Evolutionary conservation across 2,888 invertebrate genomes (phyloP).

Genomic region (Cosmorhoe ocellata): DNA sequence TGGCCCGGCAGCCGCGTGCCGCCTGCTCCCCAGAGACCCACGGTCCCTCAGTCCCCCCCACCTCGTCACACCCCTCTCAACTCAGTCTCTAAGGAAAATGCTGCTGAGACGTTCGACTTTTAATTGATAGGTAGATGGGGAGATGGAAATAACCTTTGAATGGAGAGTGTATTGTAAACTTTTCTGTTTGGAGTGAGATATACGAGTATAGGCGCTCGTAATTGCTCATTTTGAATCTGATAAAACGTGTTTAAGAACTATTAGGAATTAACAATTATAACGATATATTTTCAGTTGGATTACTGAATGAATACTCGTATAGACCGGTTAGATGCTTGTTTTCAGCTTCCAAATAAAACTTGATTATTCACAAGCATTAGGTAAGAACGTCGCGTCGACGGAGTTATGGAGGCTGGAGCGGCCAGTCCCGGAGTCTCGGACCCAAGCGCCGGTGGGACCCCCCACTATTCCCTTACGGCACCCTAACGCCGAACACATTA

Average conservation of each 20-base stretch:
- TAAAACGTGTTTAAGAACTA: too few relatives aligned
- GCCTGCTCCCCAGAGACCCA: conserved; percentile 71
- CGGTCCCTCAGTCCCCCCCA: conserved; percentile 35
- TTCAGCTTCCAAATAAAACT: neutral
- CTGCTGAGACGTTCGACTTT: conserved; percentile 72
- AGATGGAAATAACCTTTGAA: conserved; percentile 33
- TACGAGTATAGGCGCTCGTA: neutral
- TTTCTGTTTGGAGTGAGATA: conserved; percentile 2
- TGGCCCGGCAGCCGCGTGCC: conserved; percentile 73
- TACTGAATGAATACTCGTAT: too few relatives aligned
- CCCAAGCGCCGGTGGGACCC: conserved; percentile 51
- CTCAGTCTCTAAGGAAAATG: conserved; percentile 65
- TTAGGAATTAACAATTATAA: too few relatives aligned
- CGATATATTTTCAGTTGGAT: too few relatives aligned
- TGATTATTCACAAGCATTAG: conserved; percentile 41
- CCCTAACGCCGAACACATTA: conserved; percentile 65
- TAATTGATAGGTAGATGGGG: conserved; percentile 61
- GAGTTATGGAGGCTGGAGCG: conserved; percentile 37
- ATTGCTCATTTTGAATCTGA: neutral
- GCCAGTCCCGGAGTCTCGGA: conserved; percentile 25
- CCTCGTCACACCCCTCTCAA: conserved; percentile 28
- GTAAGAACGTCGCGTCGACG: conserved; percentile 37
- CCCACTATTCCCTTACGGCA: conserved; percentile 60
- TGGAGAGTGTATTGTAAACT: conserved; percentile 26
- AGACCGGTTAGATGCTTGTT: too few relatives aligned